phyloP scores from a whole-genome alignment of 2,797 vertebrate species.

The Ctenopoma multispine region DNA sequence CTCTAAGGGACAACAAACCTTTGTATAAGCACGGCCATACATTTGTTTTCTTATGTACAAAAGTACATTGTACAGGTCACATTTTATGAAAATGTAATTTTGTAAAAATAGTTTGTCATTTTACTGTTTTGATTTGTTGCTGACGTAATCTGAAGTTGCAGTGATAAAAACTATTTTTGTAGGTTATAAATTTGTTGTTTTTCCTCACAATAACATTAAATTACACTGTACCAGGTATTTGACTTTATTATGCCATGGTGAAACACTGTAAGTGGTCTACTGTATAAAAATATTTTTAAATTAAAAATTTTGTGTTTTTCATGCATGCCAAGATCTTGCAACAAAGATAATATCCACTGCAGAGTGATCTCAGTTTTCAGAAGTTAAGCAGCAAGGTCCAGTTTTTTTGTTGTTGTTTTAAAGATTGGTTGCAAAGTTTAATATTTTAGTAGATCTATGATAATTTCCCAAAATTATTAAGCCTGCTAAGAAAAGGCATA shows the following conservation, averaged over 20 bases:
- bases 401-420: conserved; percentile 63
- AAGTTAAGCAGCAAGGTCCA: conserved; percentile 48
- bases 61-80: conserved; percentile 80
- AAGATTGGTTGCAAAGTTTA: conserved; percentile 20
- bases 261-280: conserved; percentile 53
- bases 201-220: conserved; percentile 69
- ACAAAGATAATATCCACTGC: conserved; percentile 21
- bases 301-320: conserved; percentile 40
- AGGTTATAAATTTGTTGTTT: conserved; percentile 69
- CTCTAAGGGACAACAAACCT: conserved; percentile 68
- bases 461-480: conserved; percentile 62
- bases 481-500: conserved; percentile 48
- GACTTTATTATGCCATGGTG: conserved; percentile 45
- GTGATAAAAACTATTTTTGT: conserved; percentile 80
- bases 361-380: conserved; percentile 2
- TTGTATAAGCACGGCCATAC: conserved; percentile 71
- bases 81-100: conserved; percentile 71
- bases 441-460: neutral
- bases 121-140: conserved; percentile 78
- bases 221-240: conserved; percentile 58
- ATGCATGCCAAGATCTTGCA: conserved; percentile 53
- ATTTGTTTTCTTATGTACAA: conserved; percentile 72
- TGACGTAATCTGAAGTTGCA: conserved; percentile 77
- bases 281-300: conserved; percentile 40
- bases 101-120: conserved; percentile 64